Conservation (phyloP, 2,888 invertebrate genomes). For the Schizotus pectinicornis region DNA sequence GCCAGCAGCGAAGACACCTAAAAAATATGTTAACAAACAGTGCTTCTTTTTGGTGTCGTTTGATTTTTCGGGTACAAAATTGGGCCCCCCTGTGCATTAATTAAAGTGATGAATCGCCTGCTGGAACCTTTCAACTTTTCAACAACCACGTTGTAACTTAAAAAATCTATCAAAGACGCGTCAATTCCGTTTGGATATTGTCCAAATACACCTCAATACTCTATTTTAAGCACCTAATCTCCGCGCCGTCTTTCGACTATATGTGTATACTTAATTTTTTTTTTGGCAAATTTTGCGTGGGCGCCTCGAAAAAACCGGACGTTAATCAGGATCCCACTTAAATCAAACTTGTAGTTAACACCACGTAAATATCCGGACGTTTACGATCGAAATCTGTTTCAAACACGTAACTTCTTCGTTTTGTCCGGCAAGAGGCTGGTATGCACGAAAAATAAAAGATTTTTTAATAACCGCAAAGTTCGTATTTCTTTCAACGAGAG, state of each 20-base stretch:
- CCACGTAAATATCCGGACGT: too few relatives aligned
- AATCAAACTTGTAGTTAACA: background rate
- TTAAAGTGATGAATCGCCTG: background rate
- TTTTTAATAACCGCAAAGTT: background rate
- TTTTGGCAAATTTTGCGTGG: background rate
- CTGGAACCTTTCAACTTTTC: background rate
- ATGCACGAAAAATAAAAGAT: constrained; percentile 3
- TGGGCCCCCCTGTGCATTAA: background rate
- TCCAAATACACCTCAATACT: constrained; percentile 17
- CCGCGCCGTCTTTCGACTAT: constrained; percentile 7
- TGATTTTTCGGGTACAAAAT: too few relatives aligned
- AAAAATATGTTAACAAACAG: too few relatives aligned
- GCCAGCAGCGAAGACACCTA: too few relatives aligned
- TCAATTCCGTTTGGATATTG: constrained; percentile 15
- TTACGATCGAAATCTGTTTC: too few relatives aligned
- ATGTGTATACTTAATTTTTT: constrained; percentile 6
- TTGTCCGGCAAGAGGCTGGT: background rate
- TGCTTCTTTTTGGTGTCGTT: too few relatives aligned
- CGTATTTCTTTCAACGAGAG: constrained; percentile 1
- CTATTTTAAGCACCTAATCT: constrained; percentile 10
- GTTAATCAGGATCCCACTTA: constrained; percentile 3
- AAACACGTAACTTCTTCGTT: too few relatives aligned
- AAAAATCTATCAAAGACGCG: background rate
- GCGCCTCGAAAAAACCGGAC: background rate
- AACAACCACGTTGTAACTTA: background rate